Conservation (phyloP, 1,140 invertebrate species). For the Zaprionus ornatus region DNA sequence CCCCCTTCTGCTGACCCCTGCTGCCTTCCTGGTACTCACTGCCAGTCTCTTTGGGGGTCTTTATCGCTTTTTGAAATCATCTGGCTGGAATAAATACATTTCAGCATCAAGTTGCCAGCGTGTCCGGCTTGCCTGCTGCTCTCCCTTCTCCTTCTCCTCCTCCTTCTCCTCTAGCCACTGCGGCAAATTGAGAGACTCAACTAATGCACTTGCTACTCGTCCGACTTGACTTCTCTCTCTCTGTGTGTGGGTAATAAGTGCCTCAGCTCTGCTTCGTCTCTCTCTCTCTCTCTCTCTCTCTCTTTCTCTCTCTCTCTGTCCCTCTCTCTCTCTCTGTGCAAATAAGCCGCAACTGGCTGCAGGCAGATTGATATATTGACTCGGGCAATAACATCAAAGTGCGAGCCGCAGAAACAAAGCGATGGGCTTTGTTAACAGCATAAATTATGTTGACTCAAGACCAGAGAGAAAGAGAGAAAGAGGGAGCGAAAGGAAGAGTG, state of each 20-base stretch:
- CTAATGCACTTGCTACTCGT: conserved; percentile 22
- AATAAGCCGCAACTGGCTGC: conserved; percentile 18
- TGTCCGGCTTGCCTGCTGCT: not conserved
- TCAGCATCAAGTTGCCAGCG: conserved; percentile 37
- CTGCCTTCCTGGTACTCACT: not conserved
- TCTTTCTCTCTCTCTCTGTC: too few species aligned
- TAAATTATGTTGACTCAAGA: conserved; percentile 40
- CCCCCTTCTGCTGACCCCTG: not conserved
- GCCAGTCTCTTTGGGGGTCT: conserved; percentile 31
- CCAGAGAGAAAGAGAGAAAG: not conserved
- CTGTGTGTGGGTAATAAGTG: conserved; percentile 19
- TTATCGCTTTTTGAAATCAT: conserved; percentile 74
- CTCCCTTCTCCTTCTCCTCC: not conserved
- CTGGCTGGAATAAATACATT: conserved; percentile 78
- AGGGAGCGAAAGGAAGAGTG: not conserved
- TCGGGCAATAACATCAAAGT: conserved; percentile 29
- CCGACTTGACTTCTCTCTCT: not conserved
- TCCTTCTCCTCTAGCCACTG: not conserved
- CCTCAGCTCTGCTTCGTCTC: not conserved
- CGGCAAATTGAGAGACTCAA: conserved; percentile 8
- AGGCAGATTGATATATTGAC: conserved; percentile 36
- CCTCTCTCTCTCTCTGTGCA: not conserved
- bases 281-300: not conserved
- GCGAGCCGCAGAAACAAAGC: conserved; percentile 22
- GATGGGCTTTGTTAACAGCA: conserved; percentile 25